Evolutionary conservation across 2,888 invertebrate species (phyloP), one percentile per base, ranked within the genome.

Genomic region (Dendrolimus houi): DNA sequence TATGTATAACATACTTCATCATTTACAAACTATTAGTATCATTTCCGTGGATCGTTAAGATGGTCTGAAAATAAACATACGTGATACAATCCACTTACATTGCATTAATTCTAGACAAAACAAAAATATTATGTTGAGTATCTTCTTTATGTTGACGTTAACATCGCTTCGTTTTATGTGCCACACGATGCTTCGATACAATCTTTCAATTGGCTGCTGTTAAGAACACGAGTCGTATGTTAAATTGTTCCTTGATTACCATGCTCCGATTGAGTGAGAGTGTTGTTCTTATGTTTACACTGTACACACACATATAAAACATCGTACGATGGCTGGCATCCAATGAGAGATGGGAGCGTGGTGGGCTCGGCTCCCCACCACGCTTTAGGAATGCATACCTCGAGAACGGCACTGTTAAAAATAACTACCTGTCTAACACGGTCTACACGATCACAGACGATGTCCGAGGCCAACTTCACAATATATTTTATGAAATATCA

Each of bases 341-440:
- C 91, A 91, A 91, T 91, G 65, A 66, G 63, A 76, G 62, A 53
- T 53, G 58, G 67, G 71, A 64, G 72, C 77, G 78, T 76, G 75
- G 90, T 89, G 91, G 91, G 91, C 91, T 89, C 85, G 91, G 68
- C 90, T 78, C 85, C 87, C 89, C 87, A 83, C 87, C 76, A 81
- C 65, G 69, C 61, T 78, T 67, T 73, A 66, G 87, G 89, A 85
- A 88, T 88, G 88, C 77, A 77, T 77, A 73, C 71, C 79, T 83
- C 80, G 81, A 82, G 83, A 87, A 82, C 79, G 81, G 82, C 83
- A 81, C 81, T 81, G 86, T 79, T 88, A 87, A 86, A 88, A 89
- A 87, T 89, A 88, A 87, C 87, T 77, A 82, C 87, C 80, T 83
- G 86, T 83, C 81, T 75, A 77, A 77, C 81, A 74, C 69, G 81